Conservation (phyloP, 2,888 invertebrate species). For the Mongoloraphidia duomilia region DNA sequence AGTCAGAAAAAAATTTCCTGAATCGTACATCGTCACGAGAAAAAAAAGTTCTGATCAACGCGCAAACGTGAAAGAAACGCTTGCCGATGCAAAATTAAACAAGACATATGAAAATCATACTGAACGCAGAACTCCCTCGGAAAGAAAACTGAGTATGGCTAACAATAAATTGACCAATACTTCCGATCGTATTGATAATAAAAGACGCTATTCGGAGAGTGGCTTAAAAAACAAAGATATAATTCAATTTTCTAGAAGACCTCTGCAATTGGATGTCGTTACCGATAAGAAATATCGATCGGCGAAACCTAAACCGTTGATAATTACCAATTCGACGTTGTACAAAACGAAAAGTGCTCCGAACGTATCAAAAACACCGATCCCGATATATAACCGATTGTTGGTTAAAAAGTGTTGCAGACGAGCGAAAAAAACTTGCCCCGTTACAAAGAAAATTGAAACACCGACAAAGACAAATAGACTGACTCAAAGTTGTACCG, state of each 20-base stretch:
- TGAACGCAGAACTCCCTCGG: neutral
- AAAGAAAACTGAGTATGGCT: neutral
- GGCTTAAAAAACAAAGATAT: no score
- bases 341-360: neutral
- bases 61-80: constrained; percentile 13
- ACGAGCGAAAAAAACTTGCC: constrained; percentile 28
- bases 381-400: neutral
- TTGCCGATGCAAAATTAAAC: constrained; percentile 13
- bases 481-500: constrained; percentile 24
- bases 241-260: no score
- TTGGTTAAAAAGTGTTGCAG: constrained; percentile 28
- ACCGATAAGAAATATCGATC: no score
- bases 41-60: constrained; percentile 20
- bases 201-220: no score
- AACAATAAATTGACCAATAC: neutral
- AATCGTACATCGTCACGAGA: constrained; percentile 28
- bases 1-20: constrained; percentile 28
- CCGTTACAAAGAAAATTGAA: constrained; percentile 23
- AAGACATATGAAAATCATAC: constrained; percentile 18
- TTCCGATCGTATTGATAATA: neutral
- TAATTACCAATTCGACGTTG: no score
- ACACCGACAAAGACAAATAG: constrained; percentile 15
- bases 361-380: neutral
- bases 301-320: no score
- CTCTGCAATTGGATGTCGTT: no score